Base-by-base conservation (phyloP, 1,140 invertebrate genomes). In the Trachelipus rathkii region DNA sequence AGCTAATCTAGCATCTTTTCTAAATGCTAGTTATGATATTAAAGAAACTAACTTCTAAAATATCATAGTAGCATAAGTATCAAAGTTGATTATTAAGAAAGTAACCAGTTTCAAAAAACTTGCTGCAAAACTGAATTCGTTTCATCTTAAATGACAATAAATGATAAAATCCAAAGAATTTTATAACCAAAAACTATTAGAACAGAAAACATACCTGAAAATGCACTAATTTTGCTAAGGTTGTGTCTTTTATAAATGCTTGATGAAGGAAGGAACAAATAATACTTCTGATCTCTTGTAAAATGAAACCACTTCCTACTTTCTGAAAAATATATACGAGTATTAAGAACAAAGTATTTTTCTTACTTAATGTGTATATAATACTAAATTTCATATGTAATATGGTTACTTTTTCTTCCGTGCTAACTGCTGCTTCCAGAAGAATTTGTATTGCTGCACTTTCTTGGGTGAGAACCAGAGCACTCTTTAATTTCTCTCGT, bases 201-300 rank as follows among this genome's bases (percentile, higher is more conserved):
- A 33, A 33, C 33, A 6, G 33, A 33, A 33, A 33, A 33, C 76
- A 84, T 86, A 93, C 92, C 87, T 99, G 96, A 84, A 98, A 99
- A 86, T 98, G 96, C 23, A 99, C 94, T n/a, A 99, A 87, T 87
- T 98, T 98, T 13, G 95, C 95, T 13, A 99, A 86, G 79, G 92
- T 92, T 5, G 96, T 94, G 86, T 99, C 96, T 0, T 93, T 91
- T 82, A 99, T 98, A 84, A 99, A 99, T 73, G 96, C 91, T 87
- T 99, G 96, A 90, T 99, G 97, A 5, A 99, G 89, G 85, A 95
- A 96, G 0, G 94, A 95, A 82, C 96, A 98, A 69, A 98, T 91
- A 10, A 98, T 89, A 83, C 95, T 95, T 83, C 95, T 89, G 5
- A 97, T 91, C 89, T 99, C 96, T 74, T 94, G 88, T 70, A 96